Percentiles rank a stretch among this genome's conserved stretches.
These are phyloP conservation scores for Microcebus jonahi DNA, from an alignment of 2,113 vertebrate species.

Conservation along the genomic window DNA sequence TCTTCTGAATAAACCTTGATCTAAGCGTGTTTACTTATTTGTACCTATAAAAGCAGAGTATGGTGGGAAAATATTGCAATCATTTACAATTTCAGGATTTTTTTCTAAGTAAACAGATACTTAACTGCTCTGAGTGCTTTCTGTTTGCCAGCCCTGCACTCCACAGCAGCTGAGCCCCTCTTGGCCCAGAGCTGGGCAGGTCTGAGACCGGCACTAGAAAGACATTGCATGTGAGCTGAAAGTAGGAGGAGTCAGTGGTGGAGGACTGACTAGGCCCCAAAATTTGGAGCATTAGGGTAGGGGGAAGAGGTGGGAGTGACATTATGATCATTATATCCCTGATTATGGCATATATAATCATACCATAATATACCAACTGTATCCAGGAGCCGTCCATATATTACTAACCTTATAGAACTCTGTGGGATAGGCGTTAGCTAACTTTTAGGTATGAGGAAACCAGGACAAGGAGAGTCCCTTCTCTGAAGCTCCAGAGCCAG, in stretches of 20 bases:
- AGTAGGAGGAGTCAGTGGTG: background rate
- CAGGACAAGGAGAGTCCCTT: background rate
- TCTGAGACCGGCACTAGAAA: background rate
- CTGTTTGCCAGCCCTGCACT: background rate
- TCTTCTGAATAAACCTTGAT: background rate
- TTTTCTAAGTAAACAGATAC: conserved; percentile 52
- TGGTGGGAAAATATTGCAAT: background rate
- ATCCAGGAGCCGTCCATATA: background rate
- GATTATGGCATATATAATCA: background rate
- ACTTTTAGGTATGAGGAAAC: background rate
- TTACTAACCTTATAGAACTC: background rate
- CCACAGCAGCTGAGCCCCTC: background rate
- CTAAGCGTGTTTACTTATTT: conserved; percentile 11
- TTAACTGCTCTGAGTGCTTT: conserved; percentile 17
- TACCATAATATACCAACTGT: too few relatives aligned
- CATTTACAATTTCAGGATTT: conserved; percentile 14
- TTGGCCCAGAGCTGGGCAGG: background rate
- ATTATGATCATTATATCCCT: background rate
- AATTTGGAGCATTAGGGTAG: background rate
- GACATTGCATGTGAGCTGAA: background rate
- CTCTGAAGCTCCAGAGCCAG: background rate
- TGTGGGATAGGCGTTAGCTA: background rate
- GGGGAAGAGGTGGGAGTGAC: background rate
- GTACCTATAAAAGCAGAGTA: background rate
- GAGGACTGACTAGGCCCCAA: background rate